Percentiles rank a stretch among this genome's conserved stretches.
phyloP scores from a whole-genome alignment of 1,140 invertebrate genomes.

The Sipha flava region DNA sequence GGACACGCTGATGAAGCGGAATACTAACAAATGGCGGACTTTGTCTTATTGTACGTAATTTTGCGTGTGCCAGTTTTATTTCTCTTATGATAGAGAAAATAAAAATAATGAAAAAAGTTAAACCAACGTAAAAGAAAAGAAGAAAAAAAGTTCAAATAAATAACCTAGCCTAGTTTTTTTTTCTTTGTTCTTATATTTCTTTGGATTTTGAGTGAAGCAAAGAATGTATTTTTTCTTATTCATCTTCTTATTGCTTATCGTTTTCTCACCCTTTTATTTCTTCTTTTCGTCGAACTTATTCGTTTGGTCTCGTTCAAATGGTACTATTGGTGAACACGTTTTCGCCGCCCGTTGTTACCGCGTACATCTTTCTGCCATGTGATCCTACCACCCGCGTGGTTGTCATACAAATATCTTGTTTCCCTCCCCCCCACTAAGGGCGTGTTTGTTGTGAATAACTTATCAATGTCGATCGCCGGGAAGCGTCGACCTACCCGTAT shows the following conservation, averaged over 20 bases:
- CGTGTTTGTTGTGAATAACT: neutral
- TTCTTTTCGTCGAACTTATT: neutral
- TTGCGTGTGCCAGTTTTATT: neutral
- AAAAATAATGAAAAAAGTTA: neutral
- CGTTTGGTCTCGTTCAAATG: too few relatives aligned
- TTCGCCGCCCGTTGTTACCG: too few relatives aligned
- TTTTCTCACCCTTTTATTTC: neutral
- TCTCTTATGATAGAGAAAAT: neutral
- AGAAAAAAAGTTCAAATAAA: neutral
- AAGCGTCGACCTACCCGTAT: neutral
- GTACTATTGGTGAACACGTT: too few relatives aligned
- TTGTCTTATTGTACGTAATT: constrained; percentile 11
- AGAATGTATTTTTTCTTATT: too few relatives aligned
- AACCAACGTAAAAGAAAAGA: neutral
- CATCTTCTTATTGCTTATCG: too few relatives aligned
- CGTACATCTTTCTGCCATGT: too few relatives aligned
- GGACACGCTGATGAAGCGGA: neutral
- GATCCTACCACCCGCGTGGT: neutral
- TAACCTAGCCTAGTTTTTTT: neutral
- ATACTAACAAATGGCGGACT: neutral
- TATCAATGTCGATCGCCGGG: neutral
- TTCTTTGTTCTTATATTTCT: neutral
- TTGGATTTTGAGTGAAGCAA: too few relatives aligned
- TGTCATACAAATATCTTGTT: neutral
- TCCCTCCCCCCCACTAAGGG: neutral